Percentiles rank a stretch among this genome's conserved stretches.
Evolutionary conservation across 2,113 vertebrate species (phyloP).

Genomic region (Thryonomys swinderianus): DNA sequence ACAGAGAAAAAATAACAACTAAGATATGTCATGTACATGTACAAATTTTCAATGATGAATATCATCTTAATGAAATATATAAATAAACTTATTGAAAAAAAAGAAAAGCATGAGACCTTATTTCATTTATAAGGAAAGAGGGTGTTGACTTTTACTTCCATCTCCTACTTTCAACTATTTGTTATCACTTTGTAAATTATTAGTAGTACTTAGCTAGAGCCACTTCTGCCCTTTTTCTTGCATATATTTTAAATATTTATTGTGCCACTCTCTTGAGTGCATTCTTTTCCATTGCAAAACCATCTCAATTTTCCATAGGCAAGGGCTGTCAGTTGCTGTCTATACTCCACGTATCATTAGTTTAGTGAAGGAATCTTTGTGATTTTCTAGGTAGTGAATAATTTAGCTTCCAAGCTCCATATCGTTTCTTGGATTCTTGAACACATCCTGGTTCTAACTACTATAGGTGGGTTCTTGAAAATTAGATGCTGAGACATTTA

Average conservation of each 20-base stretch:
- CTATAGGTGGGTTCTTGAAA: too few species aligned
- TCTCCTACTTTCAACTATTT: neutral
- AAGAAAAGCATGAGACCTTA: neutral
- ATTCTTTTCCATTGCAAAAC: neutral
- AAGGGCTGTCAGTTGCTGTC: neutral
- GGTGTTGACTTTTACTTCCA: neutral
- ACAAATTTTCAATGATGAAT: too few species aligned
- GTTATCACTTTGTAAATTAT: neutral
- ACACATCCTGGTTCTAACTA: neutral
- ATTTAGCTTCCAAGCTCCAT: neutral
- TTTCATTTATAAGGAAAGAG: neutral
- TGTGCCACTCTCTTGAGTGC: neutral
- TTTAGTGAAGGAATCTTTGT: neutral
- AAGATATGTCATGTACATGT: too few species aligned
- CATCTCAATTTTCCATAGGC: neutral
- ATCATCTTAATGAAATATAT: too few species aligned
- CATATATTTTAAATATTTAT: neutral
- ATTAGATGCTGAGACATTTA: neutral
- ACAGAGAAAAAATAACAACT: too few species aligned
- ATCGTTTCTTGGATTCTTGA: neutral
- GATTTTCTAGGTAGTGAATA: neutral
- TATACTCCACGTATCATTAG: neutral
- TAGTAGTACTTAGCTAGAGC: neutral
- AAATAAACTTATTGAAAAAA: too few species aligned
- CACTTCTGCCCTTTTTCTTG: neutral